A percentile compares a stretch with the other conserved stretches of the same genome.
Conservation (phyloP, 2,113 vertebrate species). For the Cololabis saira region DNA sequence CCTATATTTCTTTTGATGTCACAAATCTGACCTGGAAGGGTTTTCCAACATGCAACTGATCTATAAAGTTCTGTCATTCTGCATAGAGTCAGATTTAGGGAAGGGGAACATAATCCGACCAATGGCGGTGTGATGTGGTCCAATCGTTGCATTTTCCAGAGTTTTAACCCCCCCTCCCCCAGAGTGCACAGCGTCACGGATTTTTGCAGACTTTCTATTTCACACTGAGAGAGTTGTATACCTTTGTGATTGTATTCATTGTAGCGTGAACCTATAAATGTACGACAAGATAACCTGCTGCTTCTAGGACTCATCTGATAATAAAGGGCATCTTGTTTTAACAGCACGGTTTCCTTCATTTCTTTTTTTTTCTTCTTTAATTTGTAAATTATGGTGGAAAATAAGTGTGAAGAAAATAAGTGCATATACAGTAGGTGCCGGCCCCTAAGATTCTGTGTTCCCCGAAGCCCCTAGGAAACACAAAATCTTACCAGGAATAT, state of each 20-base stretch:
- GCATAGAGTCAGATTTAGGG: no score
- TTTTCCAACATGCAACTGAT: no score
- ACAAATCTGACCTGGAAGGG: no score
- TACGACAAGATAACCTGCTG: constrained; percentile 20
- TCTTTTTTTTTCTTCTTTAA: constrained; percentile 67
- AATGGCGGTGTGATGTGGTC: constrained; percentile 58
- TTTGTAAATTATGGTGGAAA: no score
- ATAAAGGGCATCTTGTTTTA: constrained; percentile 65
- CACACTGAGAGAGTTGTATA: constrained; percentile 51
- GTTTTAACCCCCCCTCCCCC: constrained; percentile 1
- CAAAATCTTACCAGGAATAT: no score
- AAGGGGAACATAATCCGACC: no score
- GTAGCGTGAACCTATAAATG: constrained; percentile 26
- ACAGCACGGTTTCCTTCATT: constrained; percentile 56
- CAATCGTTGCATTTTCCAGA: constrained; percentile 55
- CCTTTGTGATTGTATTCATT: constrained; percentile 32
- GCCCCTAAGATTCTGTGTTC: no score
- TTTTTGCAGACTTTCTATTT: constrained; percentile 15
- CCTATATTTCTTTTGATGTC: no score
- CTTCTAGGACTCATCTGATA: constrained; percentile 41
- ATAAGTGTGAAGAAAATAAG: no score
- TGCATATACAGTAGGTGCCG: no score
- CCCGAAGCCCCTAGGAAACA: no score
- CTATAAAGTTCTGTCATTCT: no score
- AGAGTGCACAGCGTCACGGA: background rate